Base-by-base conservation (phyloP, 2,113 vertebrate species). In the Smithornis capensis region DNA sequence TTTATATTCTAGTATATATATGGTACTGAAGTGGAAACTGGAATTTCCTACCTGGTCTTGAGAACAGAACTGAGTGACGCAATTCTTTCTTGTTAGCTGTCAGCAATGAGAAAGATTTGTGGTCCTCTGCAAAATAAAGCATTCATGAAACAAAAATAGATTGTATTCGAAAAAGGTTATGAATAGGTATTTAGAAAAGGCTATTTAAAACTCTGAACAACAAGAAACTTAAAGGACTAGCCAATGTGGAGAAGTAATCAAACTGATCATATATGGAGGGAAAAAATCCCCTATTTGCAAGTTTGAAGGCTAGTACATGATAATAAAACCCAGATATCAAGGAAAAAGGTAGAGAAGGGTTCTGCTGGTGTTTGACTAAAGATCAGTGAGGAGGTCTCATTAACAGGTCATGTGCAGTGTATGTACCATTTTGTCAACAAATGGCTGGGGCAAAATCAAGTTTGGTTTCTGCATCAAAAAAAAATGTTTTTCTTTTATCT, bases 1-100 rank as follows among this genome's bases (percentile, higher is more conserved):
- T 56, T n/a, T 2, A 0, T 69, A 73, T 52, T 79, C 25, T 75
- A 27, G 33, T 56, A 29, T 19, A 29, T 64, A 14, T 44, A 14
- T 57, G n/a, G 37, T 49, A 65, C 57, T 53, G 56, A 50, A 86
- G 14, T 24, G 10, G 49, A 86, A 87, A 28, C 31, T 71, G 33
- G 83, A 65, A 86, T 88, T 79, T 83, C 38, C 13, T 94, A 78
- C 92, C 88, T 93, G 71, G 27, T 70, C n/a, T 86, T 70, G 55
- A 94, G 45, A 35, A 69, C 7, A 70, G 53, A 89, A 35, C 8
- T 50, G 49, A 31, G 31, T 31, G 75, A 42, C 27, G n/a, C 73
- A 69, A 71, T 84, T 44, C 22, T 90, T 83, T 75, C 55, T 76
- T 79, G 71, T 89, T 82, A 83, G 33, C 38, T 80, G 29, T 85